Conservation (phyloP, 2,797 vertebrate genomes). For the Tenualosa thibaudeaui region DNA sequence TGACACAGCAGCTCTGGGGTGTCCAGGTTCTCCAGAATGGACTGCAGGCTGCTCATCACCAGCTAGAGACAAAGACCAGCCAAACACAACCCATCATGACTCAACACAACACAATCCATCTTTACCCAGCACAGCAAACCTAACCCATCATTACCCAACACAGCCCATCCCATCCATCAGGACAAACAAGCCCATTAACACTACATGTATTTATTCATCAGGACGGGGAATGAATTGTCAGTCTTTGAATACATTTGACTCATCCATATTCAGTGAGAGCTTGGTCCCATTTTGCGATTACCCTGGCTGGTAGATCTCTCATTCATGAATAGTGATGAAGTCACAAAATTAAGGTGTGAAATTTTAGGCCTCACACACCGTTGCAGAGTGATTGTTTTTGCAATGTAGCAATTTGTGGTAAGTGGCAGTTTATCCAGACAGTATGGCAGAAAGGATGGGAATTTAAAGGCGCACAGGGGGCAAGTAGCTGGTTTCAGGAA, state of each 20-base stretch:
- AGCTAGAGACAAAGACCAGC: conserved; percentile 69
- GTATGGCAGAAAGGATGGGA: background rate
- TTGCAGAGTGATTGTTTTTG: background rate
- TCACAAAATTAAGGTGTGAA: background rate
- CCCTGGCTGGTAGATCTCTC: background rate
- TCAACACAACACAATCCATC: background rate
- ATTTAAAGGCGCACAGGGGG: too few relatives aligned
- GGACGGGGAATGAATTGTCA: background rate
- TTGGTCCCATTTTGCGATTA: background rate
- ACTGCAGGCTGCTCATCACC: conserved; percentile 97
- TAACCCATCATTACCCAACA: too few relatives aligned
- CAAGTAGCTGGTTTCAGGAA: background rate
- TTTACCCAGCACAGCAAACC: too few relatives aligned
- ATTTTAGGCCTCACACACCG: background rate
- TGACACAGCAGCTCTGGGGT: conserved; percentile 96
- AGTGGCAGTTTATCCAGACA: background rate
- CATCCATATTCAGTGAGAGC: background rate
- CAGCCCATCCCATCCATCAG: background rate
- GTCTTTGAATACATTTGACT: background rate
- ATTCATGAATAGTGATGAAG: background rate
- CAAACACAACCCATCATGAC: background rate
- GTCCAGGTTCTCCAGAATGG: conserved; percentile 96
- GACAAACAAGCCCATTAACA: background rate
- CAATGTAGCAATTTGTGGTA: background rate
- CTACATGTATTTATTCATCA: background rate